phyloP scores from a whole-genome alignment of 2,888 invertebrate species.

The Agriopis aurantiaria region DNA sequence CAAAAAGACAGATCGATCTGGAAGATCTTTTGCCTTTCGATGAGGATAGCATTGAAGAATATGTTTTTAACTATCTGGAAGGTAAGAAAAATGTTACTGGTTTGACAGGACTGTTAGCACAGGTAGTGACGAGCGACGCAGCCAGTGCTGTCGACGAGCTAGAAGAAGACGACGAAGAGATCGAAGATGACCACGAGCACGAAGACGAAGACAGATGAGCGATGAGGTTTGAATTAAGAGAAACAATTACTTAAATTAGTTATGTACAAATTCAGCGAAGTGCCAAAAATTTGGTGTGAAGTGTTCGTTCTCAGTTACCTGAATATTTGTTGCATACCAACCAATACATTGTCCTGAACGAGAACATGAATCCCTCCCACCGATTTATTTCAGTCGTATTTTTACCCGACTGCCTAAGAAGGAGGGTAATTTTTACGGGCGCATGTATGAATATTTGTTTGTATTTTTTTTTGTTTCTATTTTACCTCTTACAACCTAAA shows the following conservation, averaged over 20 bases:
- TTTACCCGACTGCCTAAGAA: background rate
- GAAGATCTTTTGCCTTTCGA: slow-evolving; percentile 78
- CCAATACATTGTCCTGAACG: slow-evolving; percentile 21
- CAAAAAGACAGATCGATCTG: slow-evolving; percentile 73
- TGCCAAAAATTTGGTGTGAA: slow-evolving; percentile 64
- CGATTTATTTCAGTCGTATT: slow-evolving; percentile 18
- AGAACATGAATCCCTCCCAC: slow-evolving; percentile 32
- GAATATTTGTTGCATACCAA: slow-evolving; percentile 19
- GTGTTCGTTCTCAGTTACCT: slow-evolving; percentile 38
- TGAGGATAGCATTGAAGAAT: slow-evolving; percentile 77
- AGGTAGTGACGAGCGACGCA: slow-evolving; percentile 73
- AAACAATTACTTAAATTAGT: slow-evolving; percentile 10
- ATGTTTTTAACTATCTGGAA: slow-evolving; percentile 73
- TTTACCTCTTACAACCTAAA: too few species aligned
- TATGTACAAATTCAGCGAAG: slow-evolving; percentile 52
- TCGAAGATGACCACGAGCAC: slow-evolving; percentile 53
- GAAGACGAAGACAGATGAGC: slow-evolving; percentile 65
- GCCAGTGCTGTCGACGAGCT: slow-evolving; percentile 63
- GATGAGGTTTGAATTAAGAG: background rate
- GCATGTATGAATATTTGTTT: too few species aligned
- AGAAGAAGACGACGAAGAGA: slow-evolving; percentile 63
- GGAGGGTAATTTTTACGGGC: too few species aligned
- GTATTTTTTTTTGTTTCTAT: too few species aligned
- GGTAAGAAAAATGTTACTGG: slow-evolving; percentile 73
- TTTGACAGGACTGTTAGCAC: slow-evolving; percentile 73